Percentiles rank a stretch among this genome's conserved stretches.
phyloP scores from a whole-genome alignment of 2,888 invertebrate genomes.

The Pristionchus exspectatus region DNA sequence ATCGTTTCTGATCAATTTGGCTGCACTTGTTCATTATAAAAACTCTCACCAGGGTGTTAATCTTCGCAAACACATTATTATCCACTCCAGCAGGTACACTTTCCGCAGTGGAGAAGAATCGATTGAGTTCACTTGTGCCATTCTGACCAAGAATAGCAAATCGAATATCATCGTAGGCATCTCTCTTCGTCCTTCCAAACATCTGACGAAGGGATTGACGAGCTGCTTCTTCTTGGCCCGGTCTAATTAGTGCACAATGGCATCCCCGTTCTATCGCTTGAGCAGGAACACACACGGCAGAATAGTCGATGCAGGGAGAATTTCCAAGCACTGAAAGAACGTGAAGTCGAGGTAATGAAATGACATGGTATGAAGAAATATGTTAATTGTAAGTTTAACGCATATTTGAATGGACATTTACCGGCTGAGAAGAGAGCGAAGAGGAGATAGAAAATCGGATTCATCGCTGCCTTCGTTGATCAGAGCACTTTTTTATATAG shows the following conservation, averaged over 20 bases:
- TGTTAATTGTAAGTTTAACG: neutral
- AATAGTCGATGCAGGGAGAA: neutral
- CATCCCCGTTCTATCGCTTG: slow-evolving; percentile 1
- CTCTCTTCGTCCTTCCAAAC: slow-evolving; percentile 36
- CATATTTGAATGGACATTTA: neutral
- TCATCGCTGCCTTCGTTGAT: neutral
- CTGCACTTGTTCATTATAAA: neutral
- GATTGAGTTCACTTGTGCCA: slow-evolving; percentile 49
- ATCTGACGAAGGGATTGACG: neutral
- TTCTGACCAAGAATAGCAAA: slow-evolving; percentile 47
- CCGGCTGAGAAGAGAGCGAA: neutral
- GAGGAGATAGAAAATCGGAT: neutral
- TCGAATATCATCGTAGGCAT: slow-evolving; percentile 41
- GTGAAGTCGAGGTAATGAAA: no score
- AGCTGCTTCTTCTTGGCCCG: slow-evolving; percentile 41
- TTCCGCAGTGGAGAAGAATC: slow-evolving; percentile 40
- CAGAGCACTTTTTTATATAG: neutral
- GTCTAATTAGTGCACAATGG: slow-evolving; percentile 50
- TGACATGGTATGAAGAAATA: no score
- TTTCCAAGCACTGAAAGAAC: neutral
- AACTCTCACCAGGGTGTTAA: neutral
- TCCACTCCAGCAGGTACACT: slow-evolving; percentile 20
- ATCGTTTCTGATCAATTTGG: neutral
- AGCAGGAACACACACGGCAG: slow-evolving; percentile 23
- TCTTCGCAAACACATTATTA: slow-evolving; percentile 47